Base-by-base conservation (phyloP, 2,888 invertebrate species). In the Norana najaformis region DNA sequence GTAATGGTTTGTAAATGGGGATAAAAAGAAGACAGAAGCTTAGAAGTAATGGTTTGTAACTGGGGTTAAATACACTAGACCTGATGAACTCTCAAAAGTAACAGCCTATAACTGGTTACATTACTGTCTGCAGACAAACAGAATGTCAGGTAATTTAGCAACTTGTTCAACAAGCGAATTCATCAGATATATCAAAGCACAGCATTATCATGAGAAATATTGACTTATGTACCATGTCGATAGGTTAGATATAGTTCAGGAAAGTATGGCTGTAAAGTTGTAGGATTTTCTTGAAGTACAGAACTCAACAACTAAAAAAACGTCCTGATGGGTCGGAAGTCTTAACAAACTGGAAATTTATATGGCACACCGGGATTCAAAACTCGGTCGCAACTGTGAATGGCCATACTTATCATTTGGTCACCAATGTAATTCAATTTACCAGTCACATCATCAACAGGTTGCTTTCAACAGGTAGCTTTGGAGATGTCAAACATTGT, bases 81-180 rank as follows among this genome's bases (percentile, higher is more conserved):
- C 69, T n/a, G 69, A 69, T 69, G n/a, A 69, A 69, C 69, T 69
- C 69, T 69, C n/a, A 69, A 69, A 69, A 69, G 30, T 69, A 69
- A n/a, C n/a, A n/a, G 69, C 2, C n/a, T 69, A 30, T 69, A n/a
- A 69, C 69, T 69, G n/a, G 69, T n/a, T 69, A 69, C n/a, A 2
- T n/a, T 69, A 69, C 69, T n/a, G 30, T 69, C 69, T 69, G 69
- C 69, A 69, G 69, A 69, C 69, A n/a, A 0, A 69, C 69, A 0
- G 69, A 69, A 30, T 69, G 69, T 69, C 69, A n/a, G 69, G n/a
- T 23, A 47, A 23, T 20, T 47, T 23, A 23, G 23, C 23, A 23
- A 47, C 23, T 47, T 23, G 47, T 47, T 20, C 23, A 47, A 47
- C 69, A 69, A 69, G 69, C 8, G 30, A 69, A 69, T n/a, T 16